A percentile compares a stretch with the other conserved stretches of the same genome.
These are phyloP conservation scores for Drosophila antonietae DNA, from an alignment of 2,888 invertebrate species.

Conservation along the genomic window DNA sequence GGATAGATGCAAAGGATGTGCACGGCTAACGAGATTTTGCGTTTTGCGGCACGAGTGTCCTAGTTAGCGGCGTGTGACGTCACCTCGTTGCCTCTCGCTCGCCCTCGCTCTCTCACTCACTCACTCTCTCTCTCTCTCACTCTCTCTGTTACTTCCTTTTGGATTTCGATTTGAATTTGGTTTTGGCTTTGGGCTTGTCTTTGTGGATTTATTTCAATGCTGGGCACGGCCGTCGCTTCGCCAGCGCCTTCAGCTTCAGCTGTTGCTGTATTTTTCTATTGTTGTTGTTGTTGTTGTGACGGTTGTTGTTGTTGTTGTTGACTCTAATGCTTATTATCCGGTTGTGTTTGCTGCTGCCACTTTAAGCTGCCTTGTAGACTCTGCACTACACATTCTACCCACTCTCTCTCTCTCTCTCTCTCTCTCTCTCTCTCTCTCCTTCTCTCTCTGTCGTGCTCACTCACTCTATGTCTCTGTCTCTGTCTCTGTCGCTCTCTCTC, in stretches of 20 bases:
- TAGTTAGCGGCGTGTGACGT: conserved; percentile 62
- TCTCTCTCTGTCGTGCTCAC: background rate
- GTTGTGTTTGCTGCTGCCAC: conserved; percentile 55
- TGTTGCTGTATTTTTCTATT: conserved; percentile 6
- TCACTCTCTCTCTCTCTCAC: background rate
- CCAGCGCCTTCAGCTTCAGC: conserved; percentile 29
- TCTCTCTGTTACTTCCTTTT: conserved; percentile 11
- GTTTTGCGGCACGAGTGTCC: conserved; percentile 51
- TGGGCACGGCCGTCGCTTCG: conserved; percentile 27
- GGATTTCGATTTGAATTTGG: conserved; percentile 15
- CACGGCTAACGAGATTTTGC: conserved; percentile 46
- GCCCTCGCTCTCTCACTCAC: background rate
- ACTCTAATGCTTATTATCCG: conserved; percentile 63
- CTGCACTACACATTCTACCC: conserved; percentile 72
- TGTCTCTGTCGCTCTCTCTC: background rate
- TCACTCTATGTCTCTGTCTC: conserved; percentile 5
- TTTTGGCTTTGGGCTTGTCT: conserved; percentile 15
- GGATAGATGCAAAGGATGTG: conserved; percentile 25
- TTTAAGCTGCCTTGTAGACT: conserved; percentile 70
- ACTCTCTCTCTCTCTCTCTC: conserved; percentile 30
- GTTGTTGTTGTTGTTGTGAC: background rate
- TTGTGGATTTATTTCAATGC: conserved; percentile 9
- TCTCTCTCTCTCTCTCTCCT: conserved; percentile 2
- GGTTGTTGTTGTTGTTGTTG: conserved; percentile 18
- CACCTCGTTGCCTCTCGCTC: conserved; percentile 35